Evolutionary conservation across 1,140 invertebrate genomes (phyloP).

Genomic region (Argopecten irradians): DNA sequence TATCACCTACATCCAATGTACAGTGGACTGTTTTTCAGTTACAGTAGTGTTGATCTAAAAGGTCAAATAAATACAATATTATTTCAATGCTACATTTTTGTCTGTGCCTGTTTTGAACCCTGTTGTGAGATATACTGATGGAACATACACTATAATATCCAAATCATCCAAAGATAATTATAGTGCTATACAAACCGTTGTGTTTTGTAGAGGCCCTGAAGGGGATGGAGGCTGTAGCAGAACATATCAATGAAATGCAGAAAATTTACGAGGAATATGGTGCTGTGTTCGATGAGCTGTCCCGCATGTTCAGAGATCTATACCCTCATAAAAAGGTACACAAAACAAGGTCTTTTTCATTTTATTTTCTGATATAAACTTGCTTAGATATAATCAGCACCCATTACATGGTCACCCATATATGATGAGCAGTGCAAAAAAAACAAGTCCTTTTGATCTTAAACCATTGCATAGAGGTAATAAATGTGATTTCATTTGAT

Average conservation of each 20-base stretch:
- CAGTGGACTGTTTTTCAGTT: too few species aligned
- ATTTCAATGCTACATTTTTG: too few species aligned
- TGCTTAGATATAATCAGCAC: too few species aligned
- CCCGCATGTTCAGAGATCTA: conserved; percentile 68
- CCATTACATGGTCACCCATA: too few species aligned
- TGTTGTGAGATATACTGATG: background rate
- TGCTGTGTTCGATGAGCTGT: conserved; percentile 88
- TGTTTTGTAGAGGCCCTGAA: conserved; percentile 74
- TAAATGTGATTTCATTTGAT: too few species aligned
- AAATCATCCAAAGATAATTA: background rate
- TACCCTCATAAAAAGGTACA: conserved; percentile 73
- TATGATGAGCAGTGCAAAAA: too few species aligned
- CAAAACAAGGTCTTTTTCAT: conserved; percentile 1
- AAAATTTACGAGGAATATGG: conserved; percentile 99
- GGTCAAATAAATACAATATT: too few species aligned
- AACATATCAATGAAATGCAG: conserved; percentile 99
- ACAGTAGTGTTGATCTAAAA: too few species aligned
- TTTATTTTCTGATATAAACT: too few species aligned
- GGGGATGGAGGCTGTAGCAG: conserved; percentile 98
- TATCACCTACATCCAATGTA: background rate
- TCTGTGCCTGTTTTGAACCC: background rate
- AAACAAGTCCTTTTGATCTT: too few species aligned
- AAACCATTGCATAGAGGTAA: too few species aligned
- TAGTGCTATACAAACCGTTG: background rate
- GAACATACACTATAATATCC: background rate